Evolutionary conservation across 2,888 invertebrate genomes (phyloP).

Genomic region (Tetragonisca angustula): DNA sequence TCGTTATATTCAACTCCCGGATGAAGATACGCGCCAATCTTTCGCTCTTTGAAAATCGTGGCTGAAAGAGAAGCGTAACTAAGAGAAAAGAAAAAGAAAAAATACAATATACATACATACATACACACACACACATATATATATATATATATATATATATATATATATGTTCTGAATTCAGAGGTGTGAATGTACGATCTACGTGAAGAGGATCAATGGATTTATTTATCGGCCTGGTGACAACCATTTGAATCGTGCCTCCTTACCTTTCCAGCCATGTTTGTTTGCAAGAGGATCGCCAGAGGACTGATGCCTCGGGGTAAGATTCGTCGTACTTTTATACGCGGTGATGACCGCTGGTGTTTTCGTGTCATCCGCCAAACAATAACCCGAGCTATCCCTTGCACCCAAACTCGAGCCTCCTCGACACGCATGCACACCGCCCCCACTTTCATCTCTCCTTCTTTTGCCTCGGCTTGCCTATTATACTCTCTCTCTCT

Average conservation of each 20-base stretch:
- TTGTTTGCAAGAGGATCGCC: conserved; percentile 74
- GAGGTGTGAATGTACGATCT: background rate
- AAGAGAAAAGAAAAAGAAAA: background rate
- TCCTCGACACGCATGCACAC: conserved; percentile 54
- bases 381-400: conserved; percentile 66
- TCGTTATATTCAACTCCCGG: too few relatives aligned
- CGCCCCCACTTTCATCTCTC: conserved; percentile 68
- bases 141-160: too few relatives aligned
- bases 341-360: conserved; percentile 65
- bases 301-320: conserved; percentile 78
- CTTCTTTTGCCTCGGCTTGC: conserved; percentile 27
- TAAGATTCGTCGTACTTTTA: conserved; percentile 77
- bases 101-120: background rate
- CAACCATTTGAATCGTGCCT: background rate
- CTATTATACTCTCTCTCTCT: background rate
- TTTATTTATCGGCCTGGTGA: background rate
- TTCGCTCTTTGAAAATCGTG: too few relatives aligned
- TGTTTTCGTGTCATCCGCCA: conserved; percentile 69
- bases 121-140: too few relatives aligned
- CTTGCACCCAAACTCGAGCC: conserved; percentile 64
- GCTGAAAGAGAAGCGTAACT: too few relatives aligned
- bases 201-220: background rate
- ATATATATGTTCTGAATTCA: background rate
- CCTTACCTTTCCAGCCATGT: conserved; percentile 78
- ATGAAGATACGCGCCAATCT: too few relatives aligned